Evolutionary conservation across 1,140 invertebrate genomes (phyloP).

Genomic region (Lordiphosa stackelbergi): DNA sequence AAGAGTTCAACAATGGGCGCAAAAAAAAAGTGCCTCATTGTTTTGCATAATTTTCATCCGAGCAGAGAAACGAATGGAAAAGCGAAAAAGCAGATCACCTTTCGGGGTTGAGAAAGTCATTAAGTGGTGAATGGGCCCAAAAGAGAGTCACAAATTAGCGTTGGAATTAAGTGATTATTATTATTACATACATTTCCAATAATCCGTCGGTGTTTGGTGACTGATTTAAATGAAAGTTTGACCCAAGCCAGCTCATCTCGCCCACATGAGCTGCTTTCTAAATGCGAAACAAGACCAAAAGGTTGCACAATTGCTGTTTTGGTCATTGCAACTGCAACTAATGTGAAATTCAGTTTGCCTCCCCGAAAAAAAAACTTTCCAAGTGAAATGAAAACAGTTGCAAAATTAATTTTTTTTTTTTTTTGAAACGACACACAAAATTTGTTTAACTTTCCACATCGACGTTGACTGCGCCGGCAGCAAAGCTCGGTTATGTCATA

Average conservation of each 20-base stretch:
- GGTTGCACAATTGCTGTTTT: slow-evolving; percentile 53
- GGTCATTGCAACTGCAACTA: slow-evolving; percentile 49
- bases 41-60: slow-evolving; percentile 67
- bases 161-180: slow-evolving; percentile 74
- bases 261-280: slow-evolving; percentile 45
- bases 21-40: slow-evolving; percentile 46
- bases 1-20: slow-evolving; percentile 14
- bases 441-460: slow-evolving; percentile 71
- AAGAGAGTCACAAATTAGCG: slow-evolving; percentile 55
- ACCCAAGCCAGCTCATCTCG: slow-evolving; percentile 9
- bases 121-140: slow-evolving; percentile 48
- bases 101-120: slow-evolving; percentile 65
- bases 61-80: slow-evolving; percentile 30
- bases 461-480: slow-evolving; percentile 17
- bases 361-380: slow-evolving; percentile 50
- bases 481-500: slow-evolving; percentile 59
- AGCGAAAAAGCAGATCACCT: slow-evolving; percentile 60
- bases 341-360: slow-evolving; percentile 51
- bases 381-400: slow-evolving; percentile 48
- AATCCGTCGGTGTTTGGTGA: slow-evolving; percentile 39
- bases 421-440: slow-evolving; percentile 58
- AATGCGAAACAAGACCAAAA: slow-evolving; percentile 25
- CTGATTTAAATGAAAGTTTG: slow-evolving; percentile 64
- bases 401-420: slow-evolving; percentile 28
- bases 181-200: slow-evolving; percentile 54